Conservation (phyloP, 64 coral and sea anemone species). For the Pocillopora verrucosa region DNA sequence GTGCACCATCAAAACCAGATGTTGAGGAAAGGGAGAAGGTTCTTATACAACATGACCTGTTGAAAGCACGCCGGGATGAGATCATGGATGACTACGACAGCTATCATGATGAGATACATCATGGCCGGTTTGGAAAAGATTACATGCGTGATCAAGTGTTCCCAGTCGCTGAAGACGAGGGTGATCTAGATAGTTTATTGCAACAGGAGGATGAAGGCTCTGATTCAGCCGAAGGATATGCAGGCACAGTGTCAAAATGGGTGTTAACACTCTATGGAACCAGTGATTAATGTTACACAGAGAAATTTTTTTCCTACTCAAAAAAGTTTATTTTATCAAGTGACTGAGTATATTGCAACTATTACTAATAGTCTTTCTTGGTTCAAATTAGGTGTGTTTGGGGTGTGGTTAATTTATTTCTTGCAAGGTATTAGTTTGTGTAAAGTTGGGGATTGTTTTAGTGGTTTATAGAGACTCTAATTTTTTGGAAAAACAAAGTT, state of each 20-base stretch:
- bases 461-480: background rate
- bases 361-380: no score
- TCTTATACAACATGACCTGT: constrained; percentile 62
- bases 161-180: constrained; percentile 62
- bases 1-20: constrained; percentile 57
- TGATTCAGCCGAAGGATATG: constrained; percentile 13
- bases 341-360: background rate
- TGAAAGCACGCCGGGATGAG: constrained; percentile 84
- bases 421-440: background rate
- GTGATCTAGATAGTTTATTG: constrained; percentile 59
- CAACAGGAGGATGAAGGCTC: constrained; percentile 55
- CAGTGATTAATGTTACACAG: background rate
- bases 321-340: constrained; percentile 2
- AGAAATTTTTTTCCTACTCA: background rate
- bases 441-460: background rate
- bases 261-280: constrained; percentile 64
- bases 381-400: background rate
- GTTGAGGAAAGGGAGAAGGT: constrained; percentile 80
- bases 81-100: constrained; percentile 62
- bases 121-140: constrained; percentile 87
- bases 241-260: constrained; percentile 34
- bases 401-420: background rate
- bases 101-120: constrained; percentile 94
- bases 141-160: constrained; percentile 97
- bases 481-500: background rate